phyloP scores from a whole-genome alignment of 2,113 vertebrate genomes.

The Salvator merianae region DNA sequence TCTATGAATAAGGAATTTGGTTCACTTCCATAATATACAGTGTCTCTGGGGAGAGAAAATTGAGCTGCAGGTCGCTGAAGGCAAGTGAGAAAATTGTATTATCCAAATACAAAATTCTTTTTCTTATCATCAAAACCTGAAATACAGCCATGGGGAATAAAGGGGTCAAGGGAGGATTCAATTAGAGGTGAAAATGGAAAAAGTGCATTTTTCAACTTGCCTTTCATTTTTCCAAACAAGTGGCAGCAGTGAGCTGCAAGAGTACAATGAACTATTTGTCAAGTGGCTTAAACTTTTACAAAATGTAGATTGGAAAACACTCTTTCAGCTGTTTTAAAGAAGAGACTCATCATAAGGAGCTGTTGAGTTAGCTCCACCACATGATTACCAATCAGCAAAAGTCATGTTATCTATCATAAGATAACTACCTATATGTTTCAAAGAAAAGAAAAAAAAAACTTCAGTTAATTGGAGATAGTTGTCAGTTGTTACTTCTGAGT shows the following conservation, averaged over 20 bases:
- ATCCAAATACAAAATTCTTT: slow-evolving; percentile 78
- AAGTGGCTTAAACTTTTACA: slow-evolving; percentile 31
- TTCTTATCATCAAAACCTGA: slow-evolving; percentile 75
- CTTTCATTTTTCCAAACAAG: slow-evolving; percentile 74
- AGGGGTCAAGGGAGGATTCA: slow-evolving; percentile 75
- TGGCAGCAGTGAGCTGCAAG: slow-evolving; percentile 43
- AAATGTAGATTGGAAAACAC: slow-evolving; percentile 41
- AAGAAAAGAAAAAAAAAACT: neutral
- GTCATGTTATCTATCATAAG: neutral
- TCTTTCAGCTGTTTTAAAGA: slow-evolving; percentile 25
- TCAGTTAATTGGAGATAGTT: neutral
- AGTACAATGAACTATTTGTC: slow-evolving; percentile 65
- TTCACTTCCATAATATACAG: slow-evolving; percentile 74
- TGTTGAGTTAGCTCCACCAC: neutral
- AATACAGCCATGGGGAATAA: slow-evolving; percentile 69
- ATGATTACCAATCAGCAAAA: slow-evolving; percentile 3
- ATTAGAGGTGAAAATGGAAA: slow-evolving; percentile 76
- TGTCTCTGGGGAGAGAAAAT: slow-evolving; percentile 77
- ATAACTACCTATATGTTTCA: neutral
- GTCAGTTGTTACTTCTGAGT: neutral
- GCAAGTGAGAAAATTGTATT: slow-evolving; percentile 80
- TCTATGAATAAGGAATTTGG: slow-evolving; percentile 80
- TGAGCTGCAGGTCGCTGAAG: slow-evolving; percentile 79
- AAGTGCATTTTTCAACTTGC: slow-evolving; percentile 71
- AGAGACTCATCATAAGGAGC: neutral